These are phyloP conservation scores for Drosophila ambigua DNA, from an alignment of 1,140 invertebrate genomes.

Conservation along the genomic window DNA sequence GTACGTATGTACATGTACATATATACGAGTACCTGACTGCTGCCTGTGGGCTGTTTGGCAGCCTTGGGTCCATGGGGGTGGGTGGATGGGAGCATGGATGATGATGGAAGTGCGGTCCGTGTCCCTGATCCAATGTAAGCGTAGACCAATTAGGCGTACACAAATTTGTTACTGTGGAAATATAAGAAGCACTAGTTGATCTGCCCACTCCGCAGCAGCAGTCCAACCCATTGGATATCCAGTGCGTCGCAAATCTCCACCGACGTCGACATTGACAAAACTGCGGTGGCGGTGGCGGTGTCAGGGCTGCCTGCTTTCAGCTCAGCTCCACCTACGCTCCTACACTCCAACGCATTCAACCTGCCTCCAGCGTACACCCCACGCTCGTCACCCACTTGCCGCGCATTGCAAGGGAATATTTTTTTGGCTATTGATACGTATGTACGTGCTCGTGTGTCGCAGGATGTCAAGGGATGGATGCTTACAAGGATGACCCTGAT, in stretches of 20 bases:
- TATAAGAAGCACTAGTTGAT: conserved; percentile 78
- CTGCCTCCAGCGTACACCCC: conserved; percentile 1
- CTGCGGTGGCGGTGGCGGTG: conserved; percentile 15
- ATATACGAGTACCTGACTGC: no score
- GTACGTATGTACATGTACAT: no score
- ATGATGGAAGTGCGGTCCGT: conserved; percentile 4
- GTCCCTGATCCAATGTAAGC: conserved; percentile 61
- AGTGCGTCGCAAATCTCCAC: conserved; percentile 2
- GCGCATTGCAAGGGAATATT: conserved; percentile 60
- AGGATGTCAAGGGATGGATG: not conserved
- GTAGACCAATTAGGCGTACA: conserved; percentile 81
- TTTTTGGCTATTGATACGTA: conserved; percentile 72
- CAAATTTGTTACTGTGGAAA: conserved; percentile 73
- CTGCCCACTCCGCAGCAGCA: not conserved
- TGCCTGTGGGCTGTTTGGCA: not conserved
- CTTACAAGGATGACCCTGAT: conserved; percentile 64
- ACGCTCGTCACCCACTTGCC: not conserved
- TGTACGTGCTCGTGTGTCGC: no score
- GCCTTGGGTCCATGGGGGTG: conserved; percentile 5
- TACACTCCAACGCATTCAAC: conserved; percentile 1
- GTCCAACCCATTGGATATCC: conserved; percentile 4
- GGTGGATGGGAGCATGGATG: conserved; percentile 11
- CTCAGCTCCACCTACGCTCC: conserved; percentile 13
- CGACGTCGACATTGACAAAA: conserved; percentile 71
- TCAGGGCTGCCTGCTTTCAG: conserved; percentile 30